These are phyloP conservation scores for Chouioia cunea DNA, from an alignment of 2,888 invertebrate species.

Conservation along the genomic window DNA sequence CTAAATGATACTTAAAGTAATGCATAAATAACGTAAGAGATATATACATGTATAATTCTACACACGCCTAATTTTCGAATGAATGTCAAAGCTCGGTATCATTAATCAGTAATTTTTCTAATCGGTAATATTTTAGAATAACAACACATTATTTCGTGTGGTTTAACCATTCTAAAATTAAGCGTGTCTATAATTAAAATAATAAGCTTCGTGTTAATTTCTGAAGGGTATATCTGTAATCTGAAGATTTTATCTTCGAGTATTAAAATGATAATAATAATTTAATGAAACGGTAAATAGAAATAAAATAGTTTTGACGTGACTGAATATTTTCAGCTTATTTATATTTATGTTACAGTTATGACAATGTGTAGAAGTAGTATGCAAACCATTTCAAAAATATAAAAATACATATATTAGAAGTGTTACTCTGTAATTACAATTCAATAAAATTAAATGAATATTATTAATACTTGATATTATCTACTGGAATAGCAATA, in stretches of 20 bases:
- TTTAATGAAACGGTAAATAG: too few relatives aligned
- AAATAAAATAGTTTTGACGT: too few relatives aligned
- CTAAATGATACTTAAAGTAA: background rate
- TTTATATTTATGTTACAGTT: too few relatives aligned
- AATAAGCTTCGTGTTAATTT: too few relatives aligned
- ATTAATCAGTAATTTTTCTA: background rate
- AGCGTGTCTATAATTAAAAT: background rate
- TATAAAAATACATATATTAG: constrained; percentile 6
- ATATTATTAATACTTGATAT: background rate
- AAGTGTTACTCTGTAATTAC: constrained; percentile 21
- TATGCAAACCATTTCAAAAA: background rate
- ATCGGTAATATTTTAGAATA: background rate
- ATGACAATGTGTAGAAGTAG: background rate
- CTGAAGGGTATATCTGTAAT: too few relatives aligned
- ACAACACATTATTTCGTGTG: background rate
- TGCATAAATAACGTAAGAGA: background rate
- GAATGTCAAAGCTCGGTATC: background rate
- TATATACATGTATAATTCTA: background rate
- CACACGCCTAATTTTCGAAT: background rate
- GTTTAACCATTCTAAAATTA: background rate
- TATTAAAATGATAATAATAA: too few relatives aligned
- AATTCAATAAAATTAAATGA: background rate
- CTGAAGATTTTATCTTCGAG: too few relatives aligned
- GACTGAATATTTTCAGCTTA: too few relatives aligned
- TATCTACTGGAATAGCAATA: background rate